Evolutionary conservation across 2,888 invertebrate species (phyloP).

Genomic region (Ceriagrion tenellum): DNA sequence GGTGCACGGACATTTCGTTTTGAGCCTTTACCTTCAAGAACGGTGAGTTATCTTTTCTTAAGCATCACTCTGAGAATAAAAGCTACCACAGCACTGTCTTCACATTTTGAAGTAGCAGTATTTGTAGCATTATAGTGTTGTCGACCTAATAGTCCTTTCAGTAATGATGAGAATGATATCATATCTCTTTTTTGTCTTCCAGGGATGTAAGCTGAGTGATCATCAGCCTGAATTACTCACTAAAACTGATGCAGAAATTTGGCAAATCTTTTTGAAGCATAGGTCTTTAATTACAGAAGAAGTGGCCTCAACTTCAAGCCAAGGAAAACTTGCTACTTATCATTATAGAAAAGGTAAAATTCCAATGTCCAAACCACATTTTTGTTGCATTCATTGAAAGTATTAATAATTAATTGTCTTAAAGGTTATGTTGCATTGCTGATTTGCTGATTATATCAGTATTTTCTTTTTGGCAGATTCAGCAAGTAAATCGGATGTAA

Average conservation of each 20-base stretch:
- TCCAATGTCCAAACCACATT: background rate
- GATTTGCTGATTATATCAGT: background rate
- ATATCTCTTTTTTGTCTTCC: conserved; percentile 69
- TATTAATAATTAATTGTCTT: background rate
- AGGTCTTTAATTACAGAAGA: conserved; percentile 68
- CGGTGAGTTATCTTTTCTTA: conserved; percentile 77
- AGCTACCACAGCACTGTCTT: too few species aligned
- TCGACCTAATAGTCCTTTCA: too few species aligned
- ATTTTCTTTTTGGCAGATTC: background rate
- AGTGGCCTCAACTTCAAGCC: background rate
- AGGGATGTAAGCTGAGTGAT: conserved; percentile 89
- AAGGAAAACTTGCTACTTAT: background rate
- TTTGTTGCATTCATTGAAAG: too few species aligned
- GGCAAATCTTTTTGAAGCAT: conserved; percentile 82
- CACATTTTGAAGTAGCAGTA: too few species aligned
- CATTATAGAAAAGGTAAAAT: conserved; percentile 43
- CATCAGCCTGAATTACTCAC: conserved; percentile 84
- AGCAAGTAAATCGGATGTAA: background rate
- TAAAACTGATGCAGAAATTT: conserved; percentile 84
- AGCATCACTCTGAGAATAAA: too few species aligned
- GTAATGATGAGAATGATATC: too few species aligned
- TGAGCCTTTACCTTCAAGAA: conserved; percentile 84
- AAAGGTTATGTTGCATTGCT: background rate
- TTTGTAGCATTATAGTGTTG: too few species aligned
- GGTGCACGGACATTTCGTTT: conserved; percentile 91